A percentile compares a stretch with the other conserved stretches of the same genome.
Conservation (phyloP, 2,113 vertebrate species). For the human region DNA sequence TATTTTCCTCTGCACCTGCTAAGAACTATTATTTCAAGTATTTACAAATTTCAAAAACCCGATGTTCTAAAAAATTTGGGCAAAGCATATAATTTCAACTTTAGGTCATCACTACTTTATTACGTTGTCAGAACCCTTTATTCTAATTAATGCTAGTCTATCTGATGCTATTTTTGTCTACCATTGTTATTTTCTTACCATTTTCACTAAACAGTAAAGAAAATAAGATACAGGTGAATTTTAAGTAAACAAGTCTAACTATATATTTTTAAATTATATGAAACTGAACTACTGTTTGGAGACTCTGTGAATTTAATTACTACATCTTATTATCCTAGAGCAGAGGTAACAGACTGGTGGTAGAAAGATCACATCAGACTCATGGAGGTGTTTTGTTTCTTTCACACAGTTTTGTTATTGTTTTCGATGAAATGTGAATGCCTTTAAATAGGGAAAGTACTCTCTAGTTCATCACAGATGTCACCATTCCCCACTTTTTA, state of each 20-base stretch:
- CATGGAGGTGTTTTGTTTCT: background rate
- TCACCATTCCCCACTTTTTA: background rate
- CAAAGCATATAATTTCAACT: background rate
- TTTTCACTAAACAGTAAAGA: constrained; percentile 1
- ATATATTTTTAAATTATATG: background rate
- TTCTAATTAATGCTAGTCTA: background rate
- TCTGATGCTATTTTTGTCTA: background rate
- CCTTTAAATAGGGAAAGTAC: background rate
- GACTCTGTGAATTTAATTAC: background rate
- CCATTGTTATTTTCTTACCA: background rate
- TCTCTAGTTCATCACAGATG: background rate
- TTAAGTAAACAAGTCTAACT: background rate
- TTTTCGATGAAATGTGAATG: background rate
- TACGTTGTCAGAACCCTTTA: background rate
- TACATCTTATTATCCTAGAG: background rate
- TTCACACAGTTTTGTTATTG: background rate
- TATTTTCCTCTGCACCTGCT: background rate
- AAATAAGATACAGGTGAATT: background rate
- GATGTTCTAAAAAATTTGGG: background rate
- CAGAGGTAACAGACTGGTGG: background rate
- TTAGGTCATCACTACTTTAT: background rate
- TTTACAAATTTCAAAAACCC: constrained; percentile 22
- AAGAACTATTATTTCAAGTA: background rate
- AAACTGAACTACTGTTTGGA: background rate
- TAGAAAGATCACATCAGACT: background rate